Evolutionary conservation across 2,113 vertebrate species (phyloP).

Genomic region (Melanerpes formicivorus): DNA sequence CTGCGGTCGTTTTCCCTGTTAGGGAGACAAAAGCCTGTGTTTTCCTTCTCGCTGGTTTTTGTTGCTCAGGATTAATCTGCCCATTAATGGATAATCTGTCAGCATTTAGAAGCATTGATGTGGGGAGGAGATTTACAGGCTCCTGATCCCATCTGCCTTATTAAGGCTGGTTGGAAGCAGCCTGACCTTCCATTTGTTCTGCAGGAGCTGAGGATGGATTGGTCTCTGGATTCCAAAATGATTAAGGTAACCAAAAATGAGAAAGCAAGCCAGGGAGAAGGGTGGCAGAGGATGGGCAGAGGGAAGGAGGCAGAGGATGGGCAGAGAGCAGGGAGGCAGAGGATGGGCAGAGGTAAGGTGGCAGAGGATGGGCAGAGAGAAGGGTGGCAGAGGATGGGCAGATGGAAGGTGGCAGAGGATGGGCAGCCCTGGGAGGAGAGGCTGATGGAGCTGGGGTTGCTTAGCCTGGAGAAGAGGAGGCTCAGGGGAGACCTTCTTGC

Average conservation of each 20-base stretch:
- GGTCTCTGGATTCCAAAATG: constrained; percentile 85
- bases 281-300: neutral
- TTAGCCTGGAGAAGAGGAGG: too few relatives aligned
- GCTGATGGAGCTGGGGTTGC: neutral
- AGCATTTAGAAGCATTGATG: constrained; percentile 78
- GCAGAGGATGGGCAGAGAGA: too few relatives aligned
- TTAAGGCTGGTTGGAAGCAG: constrained; percentile 77
- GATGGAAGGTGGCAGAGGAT: too few relatives aligned
- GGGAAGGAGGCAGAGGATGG: too few relatives aligned
- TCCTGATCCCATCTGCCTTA: constrained; percentile 81
- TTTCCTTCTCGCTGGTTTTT: constrained; percentile 60
- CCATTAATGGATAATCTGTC: constrained; percentile 82
- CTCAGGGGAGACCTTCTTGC: too few relatives aligned
- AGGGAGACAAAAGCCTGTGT: constrained; percentile 53
- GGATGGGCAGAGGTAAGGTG: too few relatives aligned
- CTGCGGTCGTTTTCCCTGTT: constrained; percentile 25
- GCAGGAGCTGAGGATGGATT: constrained; percentile 76
- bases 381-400: too few relatives aligned
- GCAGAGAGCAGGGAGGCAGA: too few relatives aligned
- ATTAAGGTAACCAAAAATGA: constrained; percentile 72
- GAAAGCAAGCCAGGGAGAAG: constrained; percentile 28
- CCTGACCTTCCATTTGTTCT: constrained; percentile 84
- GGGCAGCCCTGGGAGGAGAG: neutral
- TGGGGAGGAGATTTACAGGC: constrained; percentile 79
- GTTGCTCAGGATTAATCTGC: constrained; percentile 83